Evolutionary conservation across 2,113 vertebrate genomes (phyloP), one percentile per base, ranked within the genome.

Genomic region (Morone chrysops): DNA sequence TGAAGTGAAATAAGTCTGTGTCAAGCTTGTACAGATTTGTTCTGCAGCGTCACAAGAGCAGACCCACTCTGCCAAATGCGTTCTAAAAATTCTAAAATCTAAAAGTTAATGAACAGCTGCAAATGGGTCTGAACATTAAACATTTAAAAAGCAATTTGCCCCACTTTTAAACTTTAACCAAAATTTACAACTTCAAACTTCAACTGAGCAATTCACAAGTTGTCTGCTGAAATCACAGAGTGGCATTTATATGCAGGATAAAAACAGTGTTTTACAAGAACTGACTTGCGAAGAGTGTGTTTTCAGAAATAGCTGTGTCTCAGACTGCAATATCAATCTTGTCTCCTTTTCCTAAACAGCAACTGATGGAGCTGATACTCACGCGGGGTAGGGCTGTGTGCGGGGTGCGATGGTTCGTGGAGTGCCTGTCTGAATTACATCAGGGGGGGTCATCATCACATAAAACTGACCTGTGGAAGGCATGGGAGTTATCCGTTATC

Each of bases 391-490:
- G 11, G 96, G 93, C 63, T 97, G 96, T 43, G 97, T 96, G 75
- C 95, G 95, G 12, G 97, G 97, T 43, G 96, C 96, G 41, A 97
- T 96, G 41, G 92, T 96, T 81, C 96, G 92, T 60, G 90, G 95
- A 0, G 96, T 90, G 69, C 96, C 97, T 2, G 96, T 94, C 91
- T 96, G 97, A 75, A 97, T 93, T 81, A 96, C 96, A 7, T 97
- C 97, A 74, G 96, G 95, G 1, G 97, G 96, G 1, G 96, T 96
- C 97, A 97, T 98, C 97, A 98, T 97, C 85, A 97, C 96, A 43
- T 97, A 97, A 88, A 97, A 97, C 86, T 97, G 97, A 85, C 97
- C 97, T 96, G 84, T 87, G 74, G 73, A 80, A 36, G 36, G 20
- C 50, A 85, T 2, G 17, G 25, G 40, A 43, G 60, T 22, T 69